Base-by-base conservation (phyloP, 1,140 invertebrate species). In the Saccostrea glomerata region DNA sequence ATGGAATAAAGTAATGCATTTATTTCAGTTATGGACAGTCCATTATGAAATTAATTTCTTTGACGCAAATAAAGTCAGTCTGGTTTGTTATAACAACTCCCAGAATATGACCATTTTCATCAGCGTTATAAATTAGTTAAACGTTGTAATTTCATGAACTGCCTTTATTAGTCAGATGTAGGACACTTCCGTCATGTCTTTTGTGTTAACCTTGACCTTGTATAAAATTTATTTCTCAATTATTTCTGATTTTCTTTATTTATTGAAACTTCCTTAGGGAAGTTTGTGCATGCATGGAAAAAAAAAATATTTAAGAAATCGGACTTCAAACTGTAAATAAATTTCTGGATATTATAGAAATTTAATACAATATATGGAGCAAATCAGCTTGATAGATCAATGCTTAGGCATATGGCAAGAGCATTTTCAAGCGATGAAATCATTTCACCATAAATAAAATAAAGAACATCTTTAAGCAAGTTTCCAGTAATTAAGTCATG, bases 21-120 rank as follows among this genome's bases (percentile, higher is more conserved):
- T 63, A 77, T 15, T 77, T 13, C 70, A 77, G 25, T 77, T 12
- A 36, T 77, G 23, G 70, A 30, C 23, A 15, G 70, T 77, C 25
- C 70, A 77, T 77, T 77, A 77, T 36, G 25, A 77, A 77, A 77
- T 77, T 25, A 30, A 77, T 77, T 77, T 77, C 30, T 77, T 36
- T 15, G 25, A 36, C 15, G 66, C 25, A 77, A 77, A 77, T 30
- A 66, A 66, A 77, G 70, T 30, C 25, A 6, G 58, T 63, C 17
- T 63, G 58, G 13, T 63, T 2, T 63, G 58, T 63, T 6, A 63
- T 63, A n/a, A 15, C 6, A 11, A 30, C 23, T 77, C 30, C 4
- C 25, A 15, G 25, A 25, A 36, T 77, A 30, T 77, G 25, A 11
- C 30, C 17, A 13, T 77, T 30, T 23, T 77, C 70, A 77, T 77